A percentile compares a stretch with the other conserved stretches of the same genome.
Evolutionary conservation across 37 sponge, comb jelly and placozoan species (phyloP).

Genomic region (Axinella damicornis): DNA sequence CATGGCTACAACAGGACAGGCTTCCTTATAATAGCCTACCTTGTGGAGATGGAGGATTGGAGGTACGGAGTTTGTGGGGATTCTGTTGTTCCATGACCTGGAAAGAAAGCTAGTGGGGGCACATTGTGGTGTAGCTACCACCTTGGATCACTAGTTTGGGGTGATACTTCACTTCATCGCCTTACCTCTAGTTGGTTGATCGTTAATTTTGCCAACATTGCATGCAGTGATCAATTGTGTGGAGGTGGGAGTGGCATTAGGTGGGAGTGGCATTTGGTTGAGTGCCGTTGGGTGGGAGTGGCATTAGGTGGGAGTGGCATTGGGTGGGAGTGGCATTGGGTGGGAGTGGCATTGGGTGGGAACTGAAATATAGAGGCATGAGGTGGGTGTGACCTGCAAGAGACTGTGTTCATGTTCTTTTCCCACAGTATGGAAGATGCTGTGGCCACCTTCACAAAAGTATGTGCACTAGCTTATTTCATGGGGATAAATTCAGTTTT

Average conservation of each 20-base stretch:
- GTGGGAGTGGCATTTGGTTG: not conserved
- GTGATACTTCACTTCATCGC: too few relatives aligned
- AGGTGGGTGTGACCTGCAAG: not conserved
- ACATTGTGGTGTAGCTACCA: too few relatives aligned
- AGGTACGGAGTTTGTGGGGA: constrained; percentile 33
- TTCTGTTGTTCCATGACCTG: too few relatives aligned
- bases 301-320: constrained; percentile 8
- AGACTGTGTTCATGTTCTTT: not conserved
- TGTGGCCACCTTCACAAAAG: constrained; percentile 54
- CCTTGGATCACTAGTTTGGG: too few relatives aligned
- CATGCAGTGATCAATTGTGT: too few relatives aligned
- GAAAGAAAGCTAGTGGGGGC: too few relatives aligned
- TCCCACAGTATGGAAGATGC: constrained; percentile 77
- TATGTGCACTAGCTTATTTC: not conserved
- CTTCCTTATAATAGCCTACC: constrained; percentile 85
- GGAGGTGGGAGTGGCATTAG: too few relatives aligned
- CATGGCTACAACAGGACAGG: constrained; percentile 99
- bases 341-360: not conserved
- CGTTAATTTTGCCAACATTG: too few relatives aligned
- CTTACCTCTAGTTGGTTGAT: too few relatives aligned
- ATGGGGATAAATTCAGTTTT: too few relatives aligned
- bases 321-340: too few relatives aligned
- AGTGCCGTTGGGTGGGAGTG: not conserved
- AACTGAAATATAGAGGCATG: too few relatives aligned
- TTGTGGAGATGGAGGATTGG: constrained; percentile 87